Conservation (phyloP, 2,888 invertebrate species). For the Epistrophe grossulariae region DNA sequence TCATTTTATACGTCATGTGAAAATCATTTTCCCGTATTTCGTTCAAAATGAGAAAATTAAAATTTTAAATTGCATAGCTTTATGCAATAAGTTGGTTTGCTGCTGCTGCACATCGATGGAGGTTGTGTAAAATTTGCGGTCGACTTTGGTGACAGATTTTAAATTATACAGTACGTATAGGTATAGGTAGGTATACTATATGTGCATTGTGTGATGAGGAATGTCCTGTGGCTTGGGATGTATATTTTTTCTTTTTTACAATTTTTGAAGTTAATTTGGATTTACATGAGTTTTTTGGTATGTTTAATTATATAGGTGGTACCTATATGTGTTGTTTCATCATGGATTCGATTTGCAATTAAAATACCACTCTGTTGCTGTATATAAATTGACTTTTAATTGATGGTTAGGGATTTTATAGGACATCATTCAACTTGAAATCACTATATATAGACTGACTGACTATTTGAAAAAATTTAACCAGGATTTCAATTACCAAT, state of each 20-base stretch:
- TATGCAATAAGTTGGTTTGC: neutral
- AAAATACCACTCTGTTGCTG: slow-evolving; percentile 6
- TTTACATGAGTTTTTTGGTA: slow-evolving; percentile 31
- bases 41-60: slow-evolving; percentile 64
- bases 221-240: slow-evolving; percentile 41
- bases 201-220: slow-evolving; percentile 10
- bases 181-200: neutral
- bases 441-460: neutral
- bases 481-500: too few relatives aligned
- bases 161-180: slow-evolving; percentile 41
- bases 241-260: slow-evolving; percentile 38
- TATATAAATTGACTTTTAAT: slow-evolving; percentile 64
- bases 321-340: slow-evolving; percentile 55
- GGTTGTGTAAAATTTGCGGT: slow-evolving; percentile 45
- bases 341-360: slow-evolving; percentile 4
- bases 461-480: neutral
- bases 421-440: neutral
- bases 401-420: slow-evolving; percentile 34
- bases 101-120: slow-evolving; percentile 18
- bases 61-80: slow-evolving; percentile 59
- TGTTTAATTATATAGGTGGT: neutral
- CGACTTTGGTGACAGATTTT: slow-evolving; percentile 66
- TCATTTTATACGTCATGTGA: slow-evolving; percentile 22
- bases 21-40: slow-evolving; percentile 49
- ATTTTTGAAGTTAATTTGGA: slow-evolving; percentile 55